phyloP scores from a whole-genome alignment of 2,113 vertebrate species.

The Ameiurus melas region DNA sequence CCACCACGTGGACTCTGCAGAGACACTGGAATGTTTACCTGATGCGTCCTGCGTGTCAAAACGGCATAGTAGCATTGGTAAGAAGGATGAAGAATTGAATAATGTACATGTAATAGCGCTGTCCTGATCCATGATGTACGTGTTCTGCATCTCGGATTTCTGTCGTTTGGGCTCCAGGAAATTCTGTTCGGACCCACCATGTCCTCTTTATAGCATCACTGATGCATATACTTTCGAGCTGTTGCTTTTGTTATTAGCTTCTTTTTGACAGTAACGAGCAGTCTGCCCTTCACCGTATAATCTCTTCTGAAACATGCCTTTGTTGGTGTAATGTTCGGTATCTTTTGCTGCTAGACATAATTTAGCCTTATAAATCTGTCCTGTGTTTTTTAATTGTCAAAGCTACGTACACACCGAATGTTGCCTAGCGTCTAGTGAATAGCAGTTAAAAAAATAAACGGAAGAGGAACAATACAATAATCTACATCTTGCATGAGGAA shows the following conservation, averaged over 20 bases:
- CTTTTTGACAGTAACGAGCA: background rate
- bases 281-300: background rate
- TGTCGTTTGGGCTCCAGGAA: slow-evolving; percentile 6
- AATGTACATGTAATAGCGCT: background rate
- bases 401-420: background rate
- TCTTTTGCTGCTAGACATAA: background rate
- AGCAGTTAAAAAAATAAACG: background rate
- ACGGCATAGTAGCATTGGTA: slow-evolving; percentile 24
- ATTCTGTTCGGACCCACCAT: slow-evolving; percentile 14
- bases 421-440: background rate
- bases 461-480: background rate
- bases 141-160: background rate
- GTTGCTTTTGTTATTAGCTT: background rate
- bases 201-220: slow-evolving; percentile 1
- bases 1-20: background rate
- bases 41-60: slow-evolving; percentile 33
- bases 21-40: slow-evolving; percentile 16
- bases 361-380: background rate
- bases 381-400: background rate
- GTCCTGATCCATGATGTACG: slow-evolving; percentile 1
- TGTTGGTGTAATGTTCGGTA: background rate
- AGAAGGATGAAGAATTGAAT: slow-evolving; percentile 6
- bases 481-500: background rate
- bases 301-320: background rate
- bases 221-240: background rate